Evolutionary conservation across 2,113 vertebrate genomes (phyloP), one percentile per base, ranked within the genome.

Genomic region (Channa argus): DNA sequence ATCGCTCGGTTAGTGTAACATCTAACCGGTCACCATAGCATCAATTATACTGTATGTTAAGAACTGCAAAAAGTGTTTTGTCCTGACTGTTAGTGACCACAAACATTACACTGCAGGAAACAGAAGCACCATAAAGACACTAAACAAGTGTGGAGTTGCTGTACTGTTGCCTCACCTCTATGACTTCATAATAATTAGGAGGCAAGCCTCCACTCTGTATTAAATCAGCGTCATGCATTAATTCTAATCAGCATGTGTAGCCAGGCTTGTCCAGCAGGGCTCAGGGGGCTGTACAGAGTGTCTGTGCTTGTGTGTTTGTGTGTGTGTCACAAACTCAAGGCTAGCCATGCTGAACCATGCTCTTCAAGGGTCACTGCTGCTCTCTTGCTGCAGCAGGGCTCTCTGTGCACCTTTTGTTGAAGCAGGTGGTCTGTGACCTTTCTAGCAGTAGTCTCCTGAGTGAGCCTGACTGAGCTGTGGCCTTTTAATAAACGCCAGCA

Each of bases 221-320:
- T 88, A 89, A 89, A 92, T 79, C 89, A 84, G 79, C 70, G 68
- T 39, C 80, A 63, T 72, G 83, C 86, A 92, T 92, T 92, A 80
- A 92, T 92, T 90, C 79, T 90, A 92, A 93, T 93, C 87, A 92
- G 88, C 12, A 44, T 59, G 88, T 75, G 86, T 82, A 92, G 86
- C 82, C 88, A 89, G 80, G 86, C 92, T 78, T 92, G 90, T 89
- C 86, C 80, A 78, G 70, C 34, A 51, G 71, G 64, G 85, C 86
- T 37, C 62, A 3, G 37, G 65, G 78, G 75, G 62, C 43, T 41
- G 44, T 5, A 46, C 24, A 34, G 4, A 8, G 36, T 67, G 24
- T 24, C 2, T 53, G 44, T 53, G 49, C 12, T 14, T 37, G 41
- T 54, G 44, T 55, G 7, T 24, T 34, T 39, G 55, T 47, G n/a